Evolutionary conservation across 1,140 invertebrate species (phyloP), one percentile per base, ranked within the genome.

Genomic region (Drosophila burlai): DNA sequence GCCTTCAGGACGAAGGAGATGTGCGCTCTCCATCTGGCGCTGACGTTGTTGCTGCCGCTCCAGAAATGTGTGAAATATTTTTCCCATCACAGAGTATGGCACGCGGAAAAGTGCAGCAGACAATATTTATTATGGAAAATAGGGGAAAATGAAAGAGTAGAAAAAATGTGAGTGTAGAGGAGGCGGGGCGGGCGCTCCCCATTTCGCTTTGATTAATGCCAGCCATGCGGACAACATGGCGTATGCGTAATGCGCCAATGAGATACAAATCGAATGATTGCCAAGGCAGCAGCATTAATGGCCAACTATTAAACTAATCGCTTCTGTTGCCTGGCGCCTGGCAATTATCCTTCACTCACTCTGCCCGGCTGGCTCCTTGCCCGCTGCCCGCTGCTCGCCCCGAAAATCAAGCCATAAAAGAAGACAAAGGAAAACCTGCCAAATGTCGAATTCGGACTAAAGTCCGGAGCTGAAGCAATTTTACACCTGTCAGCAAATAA

Each of bases 401-500:
- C 11, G 1, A 29, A 62, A 80, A 73, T 69, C 54, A 67, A 77
- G 76, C 68, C 73, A 72, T 83, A 72, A 65, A 61, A 54, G 40
- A 43, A 78, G 59, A 66, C 60, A 71, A 79, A 59, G n/a, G 29
- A 58, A 29, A 18, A 16, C 62, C 55, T 60, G 55, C 47, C 74
- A 68, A 77, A 77, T 77, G 75, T 69, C 74, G 75, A 78, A 47
- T 42, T 38, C 15, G 18, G n/a, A 15, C 31, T 26, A 62, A 62
- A 36, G 58, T 45, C 29, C 36, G 58, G 46, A 50, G 65, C 49
- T 72, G 65, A 62, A 82, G 79, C 74, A 75, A 89, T 89, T 89
- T 89, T 89, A 89, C 84, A 89, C 85, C 85, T 89, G 85, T 89
- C 85, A 89, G 85, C 85, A 84, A 82, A 89, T 82, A 90, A 90